These are phyloP conservation scores for Ostrea denselamellosa DNA, from an alignment of 1,140 invertebrate genomes.

Conservation along the genomic window DNA sequence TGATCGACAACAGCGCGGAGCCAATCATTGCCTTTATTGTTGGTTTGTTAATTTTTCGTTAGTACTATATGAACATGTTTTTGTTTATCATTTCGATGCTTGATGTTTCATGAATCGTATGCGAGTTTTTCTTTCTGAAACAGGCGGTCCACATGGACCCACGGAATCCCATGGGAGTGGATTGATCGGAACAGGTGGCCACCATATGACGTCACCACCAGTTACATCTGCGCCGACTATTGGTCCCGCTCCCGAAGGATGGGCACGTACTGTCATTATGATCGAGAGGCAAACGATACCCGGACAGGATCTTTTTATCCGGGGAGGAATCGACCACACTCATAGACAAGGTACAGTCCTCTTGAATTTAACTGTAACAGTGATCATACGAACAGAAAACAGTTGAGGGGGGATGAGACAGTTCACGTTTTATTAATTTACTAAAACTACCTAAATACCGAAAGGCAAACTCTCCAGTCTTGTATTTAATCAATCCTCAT, in stretches of 20 bases:
- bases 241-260: slow-evolving; percentile 47
- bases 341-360: slow-evolving; percentile 56
- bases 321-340: slow-evolving; percentile 77
- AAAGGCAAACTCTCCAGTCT: no score
- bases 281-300: slow-evolving; percentile 75
- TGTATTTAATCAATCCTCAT: no score
- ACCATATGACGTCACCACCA: neutral
- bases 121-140: neutral
- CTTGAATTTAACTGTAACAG: no score
- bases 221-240: slow-evolving; percentile 37
- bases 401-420: no score
- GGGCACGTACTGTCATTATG: slow-evolving; percentile 75
- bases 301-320: slow-evolving; percentile 80
- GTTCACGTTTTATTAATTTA: no score
- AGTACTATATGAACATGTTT: no score
- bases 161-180: neutral
- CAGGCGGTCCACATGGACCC: neutral
- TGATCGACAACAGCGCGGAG: slow-evolving; percentile 83
- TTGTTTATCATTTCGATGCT: no score
- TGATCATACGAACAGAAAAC: no score
- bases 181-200: neutral
- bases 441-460: no score
- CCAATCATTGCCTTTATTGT: slow-evolving; percentile 89
- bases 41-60: slow-evolving; percentile 66
- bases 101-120: no score